phyloP scores from a whole-genome alignment of 2,888 invertebrate genomes.

The Pachliopta kotzebuea region DNA sequence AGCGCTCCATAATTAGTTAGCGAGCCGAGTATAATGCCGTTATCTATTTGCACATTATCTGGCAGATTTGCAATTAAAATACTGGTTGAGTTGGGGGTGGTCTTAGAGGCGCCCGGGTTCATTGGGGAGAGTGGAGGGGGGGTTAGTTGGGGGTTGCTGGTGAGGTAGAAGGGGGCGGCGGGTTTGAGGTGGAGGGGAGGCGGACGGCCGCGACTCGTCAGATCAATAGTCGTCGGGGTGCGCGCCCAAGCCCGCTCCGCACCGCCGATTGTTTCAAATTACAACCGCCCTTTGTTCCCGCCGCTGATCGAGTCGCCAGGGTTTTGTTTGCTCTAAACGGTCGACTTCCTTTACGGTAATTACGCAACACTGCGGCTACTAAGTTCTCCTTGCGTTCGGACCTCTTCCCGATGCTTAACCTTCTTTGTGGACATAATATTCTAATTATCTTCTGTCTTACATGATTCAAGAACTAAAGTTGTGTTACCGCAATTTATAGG shows the following conservation, averaged over 20 bases:
- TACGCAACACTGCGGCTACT: slow-evolving; percentile 70
- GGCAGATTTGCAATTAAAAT: slow-evolving; percentile 81
- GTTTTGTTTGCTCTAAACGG: slow-evolving; percentile 76
- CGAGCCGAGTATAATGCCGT: slow-evolving; percentile 74
- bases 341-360: slow-evolving; percentile 77
- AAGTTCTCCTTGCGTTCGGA: slow-evolving; percentile 53
- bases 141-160: slow-evolving; percentile 40
- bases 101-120: slow-evolving; percentile 37
- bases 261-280: slow-evolving; percentile 79
- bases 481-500: no score
- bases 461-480: no score
- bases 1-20: slow-evolving; percentile 72
- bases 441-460: no score
- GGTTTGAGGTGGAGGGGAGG: slow-evolving; percentile 41
- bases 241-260: slow-evolving; percentile 70
- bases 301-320: slow-evolving; percentile 73
- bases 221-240: slow-evolving; percentile 78
- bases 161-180: slow-evolving; percentile 40
- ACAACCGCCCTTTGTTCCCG: slow-evolving; percentile 76
- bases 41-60: slow-evolving; percentile 81
- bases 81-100: slow-evolving; percentile 53
- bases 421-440: slow-evolving; percentile 40
- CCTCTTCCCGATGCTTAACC: slow-evolving; percentile 46
- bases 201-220: slow-evolving; percentile 54
- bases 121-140: slow-evolving; percentile 42